Evolutionary conservation across 2,113 vertebrate genomes (phyloP).

Genomic region (Epinephelus fuscoguttatus): DNA sequence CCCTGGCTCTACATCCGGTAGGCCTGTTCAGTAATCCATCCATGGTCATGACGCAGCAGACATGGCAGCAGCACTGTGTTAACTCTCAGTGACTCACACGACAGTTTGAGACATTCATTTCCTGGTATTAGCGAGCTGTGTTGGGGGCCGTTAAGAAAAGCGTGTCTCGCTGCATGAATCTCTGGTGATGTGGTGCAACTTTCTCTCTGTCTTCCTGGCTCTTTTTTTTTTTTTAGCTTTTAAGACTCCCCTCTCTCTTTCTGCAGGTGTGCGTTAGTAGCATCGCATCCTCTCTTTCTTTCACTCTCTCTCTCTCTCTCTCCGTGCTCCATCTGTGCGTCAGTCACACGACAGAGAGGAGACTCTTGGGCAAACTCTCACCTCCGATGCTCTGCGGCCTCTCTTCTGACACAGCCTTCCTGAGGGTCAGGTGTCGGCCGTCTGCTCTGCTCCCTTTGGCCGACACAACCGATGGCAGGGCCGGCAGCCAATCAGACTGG

Average conservation of each 20-base stretch:
- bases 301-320: slow-evolving; percentile 65
- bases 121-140: slow-evolving; percentile 72
- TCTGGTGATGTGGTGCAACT: slow-evolving; percentile 67
- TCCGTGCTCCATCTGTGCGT: slow-evolving; percentile 68
- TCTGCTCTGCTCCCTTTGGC: slow-evolving; percentile 94
- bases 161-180: slow-evolving; percentile 75
- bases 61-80: slow-evolving; percentile 6
- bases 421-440: slow-evolving; percentile 96
- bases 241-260: slow-evolving; percentile 55
- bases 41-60: slow-evolving; percentile 1
- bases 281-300: slow-evolving; percentile 71
- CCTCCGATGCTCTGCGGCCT: slow-evolving; percentile 92
- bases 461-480: slow-evolving; percentile 81
- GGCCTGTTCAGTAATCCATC: too few relatives aligned
- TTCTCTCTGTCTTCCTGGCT: slow-evolving; percentile 55
- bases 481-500: slow-evolving; percentile 95
- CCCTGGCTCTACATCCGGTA: too few relatives aligned
- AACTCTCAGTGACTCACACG: slow-evolving; percentile 20
- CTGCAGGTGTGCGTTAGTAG: slow-evolving; percentile 86
- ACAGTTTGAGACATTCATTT: slow-evolving; percentile 34
- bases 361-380: slow-evolving; percentile 85
- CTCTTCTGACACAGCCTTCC: slow-evolving; percentile 98
- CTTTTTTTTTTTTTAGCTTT: slow-evolving; percentile 8
- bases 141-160: slow-evolving; percentile 59
- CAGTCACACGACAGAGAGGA: slow-evolving; percentile 73